Conservation (phyloP, 2,888 invertebrate genomes). For the Eurytoma californica region DNA sequence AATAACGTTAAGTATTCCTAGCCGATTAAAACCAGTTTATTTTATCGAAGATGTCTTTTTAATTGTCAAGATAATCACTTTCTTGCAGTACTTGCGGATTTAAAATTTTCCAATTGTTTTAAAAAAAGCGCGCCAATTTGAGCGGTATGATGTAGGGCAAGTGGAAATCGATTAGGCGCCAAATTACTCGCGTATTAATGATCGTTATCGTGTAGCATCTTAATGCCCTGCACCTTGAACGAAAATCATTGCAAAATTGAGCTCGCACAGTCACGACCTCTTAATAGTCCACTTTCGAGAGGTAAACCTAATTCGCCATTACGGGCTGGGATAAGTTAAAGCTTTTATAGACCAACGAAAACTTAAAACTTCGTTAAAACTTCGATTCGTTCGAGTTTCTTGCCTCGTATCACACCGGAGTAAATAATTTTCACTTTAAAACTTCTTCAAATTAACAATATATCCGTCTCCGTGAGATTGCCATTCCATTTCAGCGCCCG, state of each 20-base stretch:
- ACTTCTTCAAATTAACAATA: too few relatives aligned
- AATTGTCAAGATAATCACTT: too few relatives aligned
- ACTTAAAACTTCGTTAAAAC: constrained; percentile 4
- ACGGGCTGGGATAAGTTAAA: constrained; percentile 6
- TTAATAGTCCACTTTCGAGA: constrained; percentile 14
- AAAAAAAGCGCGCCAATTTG: background rate
- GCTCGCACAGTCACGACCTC: background rate
- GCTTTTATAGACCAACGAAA: background rate
- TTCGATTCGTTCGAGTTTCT: constrained; percentile 1
- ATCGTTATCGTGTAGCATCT: constrained; percentile 37
- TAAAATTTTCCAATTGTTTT: too few relatives aligned
- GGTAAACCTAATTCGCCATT: constrained; percentile 19
- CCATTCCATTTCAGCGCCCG: too few relatives aligned
- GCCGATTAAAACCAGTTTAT: too few relatives aligned
- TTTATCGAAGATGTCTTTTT: too few relatives aligned
- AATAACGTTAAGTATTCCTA: too few relatives aligned
- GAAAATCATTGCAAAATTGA: constrained; percentile 32
- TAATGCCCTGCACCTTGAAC: constrained; percentile 32
- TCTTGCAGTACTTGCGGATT: too few relatives aligned
- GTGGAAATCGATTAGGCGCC: constrained; percentile 35
- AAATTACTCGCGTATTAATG: constrained; percentile 41
- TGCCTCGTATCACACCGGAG: background rate
- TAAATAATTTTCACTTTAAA: constrained; percentile 18
- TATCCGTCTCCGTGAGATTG: too few relatives aligned
- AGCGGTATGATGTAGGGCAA: constrained; percentile 34